These are phyloP conservation scores for Sycophila sp. DNA, from an alignment of 1,140 invertebrate genomes.

Conservation along the genomic window DNA sequence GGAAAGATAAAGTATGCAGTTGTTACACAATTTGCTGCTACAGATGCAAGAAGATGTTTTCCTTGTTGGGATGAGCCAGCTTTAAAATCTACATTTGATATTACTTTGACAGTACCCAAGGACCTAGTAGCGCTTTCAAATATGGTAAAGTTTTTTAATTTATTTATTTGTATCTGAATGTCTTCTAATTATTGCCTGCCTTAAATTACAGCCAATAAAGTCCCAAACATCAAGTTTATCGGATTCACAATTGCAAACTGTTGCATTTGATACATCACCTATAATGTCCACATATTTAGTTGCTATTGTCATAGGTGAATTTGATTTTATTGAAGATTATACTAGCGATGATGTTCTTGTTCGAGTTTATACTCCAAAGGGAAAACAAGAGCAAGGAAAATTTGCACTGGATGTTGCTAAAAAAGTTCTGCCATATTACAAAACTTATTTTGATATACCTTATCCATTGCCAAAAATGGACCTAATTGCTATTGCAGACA, in stretches of 20 bases:
- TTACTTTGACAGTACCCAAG: slow-evolving; percentile 82
- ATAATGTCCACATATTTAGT: slow-evolving; percentile 98
- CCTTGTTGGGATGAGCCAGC: slow-evolving; percentile 98
- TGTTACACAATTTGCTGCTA: slow-evolving; percentile 95
- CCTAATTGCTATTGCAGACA: slow-evolving; percentile 94
- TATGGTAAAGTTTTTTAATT: slow-evolving; percentile 73
- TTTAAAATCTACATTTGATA: slow-evolving; percentile 93
- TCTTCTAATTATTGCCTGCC: too few species aligned
- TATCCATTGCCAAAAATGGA: slow-evolving; percentile 97
- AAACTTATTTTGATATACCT: slow-evolving; percentile 92
- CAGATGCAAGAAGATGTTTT: slow-evolving; percentile 92
- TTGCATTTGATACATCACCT: slow-evolving; percentile 87
- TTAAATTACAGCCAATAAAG: slow-evolving; percentile 51
- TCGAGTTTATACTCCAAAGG: slow-evolving; percentile 91
- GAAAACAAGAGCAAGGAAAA: slow-evolving; percentile 90
- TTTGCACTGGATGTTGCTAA: slow-evolving; percentile 92
- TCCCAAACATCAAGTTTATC: neutral
- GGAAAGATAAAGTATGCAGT: slow-evolving; percentile 86
- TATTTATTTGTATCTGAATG: too few species aligned
- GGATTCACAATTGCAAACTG: slow-evolving; percentile 57
- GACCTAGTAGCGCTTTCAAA: slow-evolving; percentile 89
- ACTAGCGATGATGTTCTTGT: slow-evolving; percentile 85
- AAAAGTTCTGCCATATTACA: slow-evolving; percentile 91
- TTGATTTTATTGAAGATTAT: slow-evolving; percentile 88
- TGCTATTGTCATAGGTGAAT: slow-evolving; percentile 93